These are phyloP conservation scores for Trichonephila clavipes DNA, from an alignment of 1,140 invertebrate species.

Conservation along the genomic window DNA sequence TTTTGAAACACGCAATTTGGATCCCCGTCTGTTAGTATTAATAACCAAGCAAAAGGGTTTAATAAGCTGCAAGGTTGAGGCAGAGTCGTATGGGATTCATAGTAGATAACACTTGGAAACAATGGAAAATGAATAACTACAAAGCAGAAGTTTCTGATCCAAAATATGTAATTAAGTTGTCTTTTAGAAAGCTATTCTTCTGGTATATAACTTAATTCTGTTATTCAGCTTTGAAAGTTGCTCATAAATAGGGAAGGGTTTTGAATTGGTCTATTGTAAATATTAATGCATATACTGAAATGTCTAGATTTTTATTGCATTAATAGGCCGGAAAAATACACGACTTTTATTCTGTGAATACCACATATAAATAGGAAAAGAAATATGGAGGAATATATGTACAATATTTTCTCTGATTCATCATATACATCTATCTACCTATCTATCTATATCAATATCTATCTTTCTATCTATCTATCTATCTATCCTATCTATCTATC, in stretches of 20 bases:
- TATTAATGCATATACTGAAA: too few relatives aligned
- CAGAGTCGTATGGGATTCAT: background rate
- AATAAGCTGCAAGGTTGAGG: background rate
- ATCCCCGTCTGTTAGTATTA: background rate
- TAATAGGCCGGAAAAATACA: too few relatives aligned
- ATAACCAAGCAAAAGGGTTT: background rate
- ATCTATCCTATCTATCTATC: too few relatives aligned
- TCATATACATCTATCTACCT: too few relatives aligned
- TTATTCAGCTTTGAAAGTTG: too few relatives aligned
- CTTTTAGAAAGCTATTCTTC: too few relatives aligned
- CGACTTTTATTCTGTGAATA: background rate
- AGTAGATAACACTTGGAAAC: background rate
- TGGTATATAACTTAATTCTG: too few relatives aligned
- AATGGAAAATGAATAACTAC: background rate
- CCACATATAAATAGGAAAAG: background rate
- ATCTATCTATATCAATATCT: too few relatives aligned
- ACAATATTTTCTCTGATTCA: background rate
- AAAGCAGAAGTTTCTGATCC: background rate
- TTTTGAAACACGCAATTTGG: background rate
- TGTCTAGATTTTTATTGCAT: too few relatives aligned
- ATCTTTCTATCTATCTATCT: too few relatives aligned
- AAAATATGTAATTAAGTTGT: background rate
- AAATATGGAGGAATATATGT: background rate
- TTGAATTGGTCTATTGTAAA: too few relatives aligned
- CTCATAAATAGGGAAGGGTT: too few relatives aligned